Evolutionary conservation across 1,140 invertebrate species (phyloP), one percentile per base, ranked within the genome.

Genomic region (Tetramorium alpestre): DNA sequence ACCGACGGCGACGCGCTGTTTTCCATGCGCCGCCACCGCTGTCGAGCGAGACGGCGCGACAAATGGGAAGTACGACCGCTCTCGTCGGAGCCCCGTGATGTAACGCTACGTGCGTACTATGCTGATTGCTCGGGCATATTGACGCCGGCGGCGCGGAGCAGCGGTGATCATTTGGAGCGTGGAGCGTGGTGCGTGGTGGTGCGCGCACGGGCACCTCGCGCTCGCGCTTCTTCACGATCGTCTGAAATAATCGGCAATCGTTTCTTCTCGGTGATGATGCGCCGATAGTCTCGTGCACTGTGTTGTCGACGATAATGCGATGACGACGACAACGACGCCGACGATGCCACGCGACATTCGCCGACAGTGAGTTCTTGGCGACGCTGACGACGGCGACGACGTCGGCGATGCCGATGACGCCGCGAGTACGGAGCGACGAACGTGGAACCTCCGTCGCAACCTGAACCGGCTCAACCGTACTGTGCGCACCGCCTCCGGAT

Each of bases 41-140:
- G 33, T 4, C 33, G 3, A 33, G 33, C 33, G 33, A 33, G 33
- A 33, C 33, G 33, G 33, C 33, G 33, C 33, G 33, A 33, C 33
- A 33, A 33, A 33, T 33, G 33, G 33, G 33, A 33, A 33, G 33
- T 33, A 4, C 33, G 33, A 33, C 33, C 33, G 33, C 33, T 33
- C 33, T 33, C 33, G 33, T 33, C 4, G 33, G 33, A 33, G 33
- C 33, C 33, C 33, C 33, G 33, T 89, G 88, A 87, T 89, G 88
- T 90, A 90, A 90, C 62, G 70, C 87, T 87, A 84, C 62, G 85
- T 69, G 58, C 69, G 51, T 60, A 77, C 64, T 64, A 88, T 69
- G 51, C 76, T 18, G 87, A 44, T 33, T 33, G 33, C 33, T 33
- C 3, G 33, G 47, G 58, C 41, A 16, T 80, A 87, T 85, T 85